Percentiles rank a stretch among this genome's conserved stretches.
Evolutionary conservation across 2,888 invertebrate genomes (phyloP).

Genomic region (Charanyca ferruginea): DNA sequence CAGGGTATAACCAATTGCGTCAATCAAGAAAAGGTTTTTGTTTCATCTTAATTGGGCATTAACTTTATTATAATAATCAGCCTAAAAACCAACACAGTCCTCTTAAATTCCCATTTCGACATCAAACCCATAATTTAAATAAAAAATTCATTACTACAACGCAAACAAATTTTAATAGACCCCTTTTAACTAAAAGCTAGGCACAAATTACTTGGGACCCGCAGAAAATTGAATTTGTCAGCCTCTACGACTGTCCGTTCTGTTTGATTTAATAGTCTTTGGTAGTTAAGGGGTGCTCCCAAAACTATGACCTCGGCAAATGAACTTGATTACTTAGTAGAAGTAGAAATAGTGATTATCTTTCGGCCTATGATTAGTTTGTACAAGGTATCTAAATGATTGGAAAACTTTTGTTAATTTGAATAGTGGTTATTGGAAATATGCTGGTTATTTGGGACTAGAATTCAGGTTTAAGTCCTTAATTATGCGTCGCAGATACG

Average conservation of each 20-base stretch:
- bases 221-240: conserved; percentile 64
- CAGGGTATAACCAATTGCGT: too few species aligned
- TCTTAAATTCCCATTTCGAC: conserved; percentile 3
- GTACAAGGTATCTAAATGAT: conserved; percentile 7
- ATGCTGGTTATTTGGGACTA: conserved; percentile 6
- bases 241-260: conserved; percentile 49
- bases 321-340: conserved; percentile 38
- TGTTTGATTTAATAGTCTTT: conserved; percentile 58
- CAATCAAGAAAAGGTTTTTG: neutral
- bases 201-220: conserved; percentile 47
- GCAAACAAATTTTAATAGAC: conserved; percentile 45
- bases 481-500: too few species aligned
- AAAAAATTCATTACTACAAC: conserved; percentile 21
- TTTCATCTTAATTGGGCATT: neutral
- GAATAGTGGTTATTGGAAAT: conserved; percentile 14
- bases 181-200: conserved; percentile 51
- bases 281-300: conserved; percentile 37
- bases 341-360: conserved; percentile 23
- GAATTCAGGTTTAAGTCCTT: too few species aligned
- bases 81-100: neutral
- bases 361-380: conserved; percentile 8
- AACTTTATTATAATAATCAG: neutral
- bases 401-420: conserved; percentile 15
- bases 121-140: conserved; percentile 25
- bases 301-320: conserved; percentile 46